Percentiles rank a stretch among this genome's conserved stretches.
Evolutionary conservation across 2,113 vertebrate species (phyloP).

Genomic region (Rhipidura dahli): DNA sequence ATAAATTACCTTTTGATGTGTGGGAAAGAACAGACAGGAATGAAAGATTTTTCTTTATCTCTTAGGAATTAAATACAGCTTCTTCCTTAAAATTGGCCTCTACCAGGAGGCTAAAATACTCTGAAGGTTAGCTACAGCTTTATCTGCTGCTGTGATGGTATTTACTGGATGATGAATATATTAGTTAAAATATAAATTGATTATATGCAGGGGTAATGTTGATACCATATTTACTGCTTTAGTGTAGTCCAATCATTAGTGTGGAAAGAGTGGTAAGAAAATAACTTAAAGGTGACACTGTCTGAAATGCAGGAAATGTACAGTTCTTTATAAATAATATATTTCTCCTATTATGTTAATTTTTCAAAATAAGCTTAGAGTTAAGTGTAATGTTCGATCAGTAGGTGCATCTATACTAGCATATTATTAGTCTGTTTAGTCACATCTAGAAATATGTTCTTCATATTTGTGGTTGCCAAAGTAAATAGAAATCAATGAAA

Average conservation of each 20-base stretch:
- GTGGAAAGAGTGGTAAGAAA: conserved; percentile 27
- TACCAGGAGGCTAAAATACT: neutral
- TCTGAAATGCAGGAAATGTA: conserved; percentile 38
- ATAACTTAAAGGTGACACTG: conserved; percentile 42
- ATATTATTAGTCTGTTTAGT: conserved; percentile 56
- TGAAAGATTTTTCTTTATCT: neutral
- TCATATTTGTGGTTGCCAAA: conserved; percentile 66
- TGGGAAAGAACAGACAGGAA: neutral
- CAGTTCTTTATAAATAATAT: conserved; percentile 61
- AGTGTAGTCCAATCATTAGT: conserved; percentile 41
- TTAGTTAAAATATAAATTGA: conserved; percentile 61
- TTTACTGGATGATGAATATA: conserved; percentile 53
- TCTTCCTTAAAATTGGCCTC: neutral
- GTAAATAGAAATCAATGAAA: conserved; percentile 78
- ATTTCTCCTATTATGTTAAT: conserved; percentile 61
- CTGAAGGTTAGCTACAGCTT: conserved; percentile 45
- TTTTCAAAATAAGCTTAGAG: conserved; percentile 49
- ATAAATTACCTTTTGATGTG: neutral
- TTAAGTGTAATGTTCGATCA: conserved; percentile 47
- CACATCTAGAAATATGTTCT: conserved; percentile 64
- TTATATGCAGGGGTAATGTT: conserved; percentile 24
- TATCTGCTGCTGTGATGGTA: neutral
- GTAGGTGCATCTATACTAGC: neutral
- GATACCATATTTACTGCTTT: conserved; percentile 58
- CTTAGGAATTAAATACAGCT: neutral